Percentiles rank a stretch among this genome's conserved stretches.
Conservation (phyloP, 2,797 vertebrate genomes). For the Garrulus glandarius region DNA sequence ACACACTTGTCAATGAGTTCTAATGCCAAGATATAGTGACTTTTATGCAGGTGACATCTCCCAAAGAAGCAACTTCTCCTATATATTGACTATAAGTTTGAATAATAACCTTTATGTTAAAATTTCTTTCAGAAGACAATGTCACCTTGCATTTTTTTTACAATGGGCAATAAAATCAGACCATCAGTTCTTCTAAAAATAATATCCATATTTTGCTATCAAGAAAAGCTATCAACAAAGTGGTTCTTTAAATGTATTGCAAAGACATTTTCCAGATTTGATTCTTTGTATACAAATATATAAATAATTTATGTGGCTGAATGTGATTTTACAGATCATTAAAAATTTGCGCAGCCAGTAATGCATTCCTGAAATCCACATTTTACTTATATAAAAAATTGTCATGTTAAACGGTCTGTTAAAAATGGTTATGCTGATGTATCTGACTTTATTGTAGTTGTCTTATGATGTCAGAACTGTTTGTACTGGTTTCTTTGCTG, state of each 20-base stretch:
- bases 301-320: not conserved
- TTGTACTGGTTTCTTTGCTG: conserved; percentile 18
- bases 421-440: conserved; percentile 2
- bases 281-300: not conserved
- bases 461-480: conserved; percentile 6
- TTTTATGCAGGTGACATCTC: not conserved
- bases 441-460: conserved; percentile 9
- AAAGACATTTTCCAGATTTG: not conserved
- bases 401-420: not conserved
- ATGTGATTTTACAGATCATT: not conserved
- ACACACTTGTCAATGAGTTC: conserved; percentile 2
- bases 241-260: not conserved
- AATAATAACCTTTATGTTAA: not conserved
- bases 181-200: not conserved
- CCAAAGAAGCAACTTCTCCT: not conserved
- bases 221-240: not conserved
- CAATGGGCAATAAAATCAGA: not conserved
- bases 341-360: not conserved
- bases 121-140: not conserved
- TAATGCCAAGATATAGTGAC: not conserved
- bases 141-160: not conserved
- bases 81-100: not conserved
- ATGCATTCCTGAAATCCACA: not conserved
- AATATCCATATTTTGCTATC: not conserved
- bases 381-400: not conserved